A percentile compares a stretch with the other conserved stretches of the same genome.
Conservation (phyloP, 53 echinoderm and acorn worm species). For the Pentamera pediparva region DNA sequence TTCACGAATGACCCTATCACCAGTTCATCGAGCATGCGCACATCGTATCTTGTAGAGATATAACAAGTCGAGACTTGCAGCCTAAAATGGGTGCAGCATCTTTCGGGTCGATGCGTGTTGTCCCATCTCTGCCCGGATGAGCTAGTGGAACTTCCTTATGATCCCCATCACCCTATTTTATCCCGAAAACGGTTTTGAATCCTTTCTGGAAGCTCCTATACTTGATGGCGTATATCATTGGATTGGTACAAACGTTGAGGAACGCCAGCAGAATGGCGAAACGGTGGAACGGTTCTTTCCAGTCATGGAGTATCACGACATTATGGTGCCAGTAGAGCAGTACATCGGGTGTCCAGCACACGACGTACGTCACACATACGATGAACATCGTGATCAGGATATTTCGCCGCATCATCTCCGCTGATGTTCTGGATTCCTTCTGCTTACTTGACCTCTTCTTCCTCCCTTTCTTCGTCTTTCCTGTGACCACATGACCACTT, state of each 20-base stretch:
- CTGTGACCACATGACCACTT: no score
- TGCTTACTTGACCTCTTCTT: no score
- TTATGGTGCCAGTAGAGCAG: slow-evolving; percentile 24
- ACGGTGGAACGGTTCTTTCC: slow-evolving; percentile 2
- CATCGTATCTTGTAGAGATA: no score
- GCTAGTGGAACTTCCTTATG: background rate
- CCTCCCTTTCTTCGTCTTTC: no score
- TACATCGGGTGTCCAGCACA: slow-evolving; percentile 38
- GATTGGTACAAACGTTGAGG: slow-evolving; percentile 29
- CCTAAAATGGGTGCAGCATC: no score
- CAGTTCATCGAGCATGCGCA: no score
- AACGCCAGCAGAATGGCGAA: slow-evolving; percentile 6
- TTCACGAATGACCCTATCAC: no score
- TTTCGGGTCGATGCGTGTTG: no score
- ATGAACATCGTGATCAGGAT: slow-evolving; percentile 29
- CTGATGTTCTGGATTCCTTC: no score
- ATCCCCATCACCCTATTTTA: no score
- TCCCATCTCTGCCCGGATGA: background rate
- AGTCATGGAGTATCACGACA: slow-evolving; percentile 2
- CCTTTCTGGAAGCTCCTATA: slow-evolving; percentile 39
- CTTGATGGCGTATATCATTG: slow-evolving; percentile 33
- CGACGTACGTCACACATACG: slow-evolving; percentile 23
- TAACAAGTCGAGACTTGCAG: no score
- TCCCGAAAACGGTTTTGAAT: slow-evolving; percentile 17
- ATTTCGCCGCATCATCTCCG: no score